phyloP scores from a whole-genome alignment of 2,888 invertebrate genomes.

The Limnephilus auricula region DNA sequence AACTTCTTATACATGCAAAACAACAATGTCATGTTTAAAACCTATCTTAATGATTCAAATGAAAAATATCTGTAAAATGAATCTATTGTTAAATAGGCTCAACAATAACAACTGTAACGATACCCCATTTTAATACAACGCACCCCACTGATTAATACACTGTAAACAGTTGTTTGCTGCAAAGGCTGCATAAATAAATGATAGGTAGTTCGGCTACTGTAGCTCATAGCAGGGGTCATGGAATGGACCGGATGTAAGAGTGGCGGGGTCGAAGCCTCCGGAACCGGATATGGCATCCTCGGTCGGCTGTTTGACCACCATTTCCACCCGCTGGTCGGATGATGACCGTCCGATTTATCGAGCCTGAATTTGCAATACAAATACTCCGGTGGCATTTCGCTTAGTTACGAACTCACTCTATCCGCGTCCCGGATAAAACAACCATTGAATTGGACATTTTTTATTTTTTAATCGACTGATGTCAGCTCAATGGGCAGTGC shows the following conservation, averaged over 20 bases:
- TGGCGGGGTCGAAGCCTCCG: constrained; percentile 25
- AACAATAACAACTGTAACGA: not conserved
- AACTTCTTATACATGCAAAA: not conserved
- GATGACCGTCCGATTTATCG: constrained; percentile 10
- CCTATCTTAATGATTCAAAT: not conserved
- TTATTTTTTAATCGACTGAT: not conserved
- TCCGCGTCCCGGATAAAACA: not conserved
- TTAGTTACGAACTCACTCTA: not conserved
- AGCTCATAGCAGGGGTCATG: not conserved
- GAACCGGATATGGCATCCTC: constrained; percentile 26
- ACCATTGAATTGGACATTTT: not conserved
- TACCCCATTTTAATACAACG: not conserved
- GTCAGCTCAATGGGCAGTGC: not conserved
- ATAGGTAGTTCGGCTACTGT: not conserved
- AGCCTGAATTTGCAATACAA: constrained; percentile 19
- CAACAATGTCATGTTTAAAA: not conserved
- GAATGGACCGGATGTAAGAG: constrained; percentile 7
- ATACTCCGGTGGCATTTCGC: not conserved
- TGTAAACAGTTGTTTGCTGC: not conserved
- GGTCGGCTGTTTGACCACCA: constrained; percentile 29
- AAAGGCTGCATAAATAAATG: not conserved
- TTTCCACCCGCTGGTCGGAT: constrained; percentile 11
- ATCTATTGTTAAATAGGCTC: not conserved
- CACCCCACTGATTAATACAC: not conserved
- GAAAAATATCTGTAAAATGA: not conserved